Evolutionary conservation across 1,140 invertebrate species (phyloP), one percentile per base, ranked within the genome.

Genomic region (Pogonomyrmex californicus): DNA sequence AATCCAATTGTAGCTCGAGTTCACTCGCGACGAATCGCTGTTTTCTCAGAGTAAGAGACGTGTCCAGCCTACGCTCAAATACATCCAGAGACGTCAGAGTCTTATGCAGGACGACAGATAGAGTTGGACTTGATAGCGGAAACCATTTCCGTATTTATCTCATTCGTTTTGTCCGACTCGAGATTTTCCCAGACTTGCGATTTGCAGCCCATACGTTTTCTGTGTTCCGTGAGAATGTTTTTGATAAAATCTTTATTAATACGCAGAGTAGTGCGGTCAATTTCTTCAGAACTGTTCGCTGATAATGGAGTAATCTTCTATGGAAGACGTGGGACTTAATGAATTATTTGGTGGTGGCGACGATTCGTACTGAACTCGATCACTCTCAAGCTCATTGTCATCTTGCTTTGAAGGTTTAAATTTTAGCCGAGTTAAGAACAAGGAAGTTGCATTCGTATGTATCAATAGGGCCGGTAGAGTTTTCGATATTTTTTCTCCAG

Each of bases 21-120:
- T 98, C 98, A 12, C 97, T 96, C 78, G 97, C 97, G 2, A 97
- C 97, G 0, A 97, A 97, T 90, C 97, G 97, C 70, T 98, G 97
- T 88, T 98, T 97, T 92, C 97, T 97, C 79, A 98, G 93, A 12
- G 97, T 97, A 65, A 98, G 97, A 44, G 98, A 97, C 23, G 96
- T 96, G 91, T 98, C 97, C 51, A 98, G 91, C 93, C 97, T 97
- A 91, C 97, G 96, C 6, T 97, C 96, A 83, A 98, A 97, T 94
- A 97, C 97, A 9, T 96, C 96, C 73, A 98, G 95, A 2, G 97
- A 98, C 10, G 97, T 97, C 1, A 98, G 98, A 0, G 97, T 98
- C 94, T 98, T 98, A 38, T 98, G 95, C 4, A 97, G 96, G 44
- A 98, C 98, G 66, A 98, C 97, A 66, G 98, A 97, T 51, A 98